phyloP scores from a whole-genome alignment of 2,888 invertebrate genomes.

The Cosmia pyralina region DNA sequence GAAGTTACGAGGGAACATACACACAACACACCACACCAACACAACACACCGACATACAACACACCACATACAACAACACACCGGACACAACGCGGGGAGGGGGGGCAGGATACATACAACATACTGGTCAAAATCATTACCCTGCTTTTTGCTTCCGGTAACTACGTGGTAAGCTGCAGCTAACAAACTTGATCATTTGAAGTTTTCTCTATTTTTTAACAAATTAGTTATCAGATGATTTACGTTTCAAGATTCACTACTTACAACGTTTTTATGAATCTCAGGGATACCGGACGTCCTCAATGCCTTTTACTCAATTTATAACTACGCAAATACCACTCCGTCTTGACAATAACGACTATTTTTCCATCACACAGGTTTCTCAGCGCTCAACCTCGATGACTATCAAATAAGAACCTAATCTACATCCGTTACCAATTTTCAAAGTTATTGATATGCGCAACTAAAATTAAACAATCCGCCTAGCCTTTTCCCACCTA shows the following conservation, averaged over 20 bases:
- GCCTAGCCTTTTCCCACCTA: too few relatives aligned
- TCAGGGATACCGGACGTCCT: slow-evolving; percentile 15
- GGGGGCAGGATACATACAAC: too few relatives aligned
- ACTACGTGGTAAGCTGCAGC: too few relatives aligned
- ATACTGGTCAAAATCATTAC: too few relatives aligned
- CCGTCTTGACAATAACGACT: slow-evolving; percentile 3
- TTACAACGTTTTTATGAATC: background rate
- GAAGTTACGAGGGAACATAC: too few relatives aligned
- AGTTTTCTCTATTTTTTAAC: background rate
- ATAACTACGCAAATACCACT: slow-evolving; percentile 10
- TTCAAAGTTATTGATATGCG: background rate
- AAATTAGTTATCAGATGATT: background rate
- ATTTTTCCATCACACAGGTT: slow-evolving; percentile 11
- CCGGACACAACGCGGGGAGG: too few relatives aligned
- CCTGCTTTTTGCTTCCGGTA: too few relatives aligned
- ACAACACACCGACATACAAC: too few relatives aligned
- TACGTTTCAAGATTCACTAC: background rate
- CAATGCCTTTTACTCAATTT: slow-evolving; percentile 9
- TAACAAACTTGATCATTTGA: background rate
- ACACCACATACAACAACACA: too few relatives aligned
- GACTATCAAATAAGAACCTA: slow-evolving; percentile 23
- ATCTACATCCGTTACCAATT: slow-evolving; percentile 16
- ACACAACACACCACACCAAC: too few relatives aligned
- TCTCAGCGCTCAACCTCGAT: slow-evolving; percentile 25
- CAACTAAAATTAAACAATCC: too few relatives aligned